Base-by-base conservation (phyloP, 2,888 invertebrate species). In the Drosophila demipolita region DNA sequence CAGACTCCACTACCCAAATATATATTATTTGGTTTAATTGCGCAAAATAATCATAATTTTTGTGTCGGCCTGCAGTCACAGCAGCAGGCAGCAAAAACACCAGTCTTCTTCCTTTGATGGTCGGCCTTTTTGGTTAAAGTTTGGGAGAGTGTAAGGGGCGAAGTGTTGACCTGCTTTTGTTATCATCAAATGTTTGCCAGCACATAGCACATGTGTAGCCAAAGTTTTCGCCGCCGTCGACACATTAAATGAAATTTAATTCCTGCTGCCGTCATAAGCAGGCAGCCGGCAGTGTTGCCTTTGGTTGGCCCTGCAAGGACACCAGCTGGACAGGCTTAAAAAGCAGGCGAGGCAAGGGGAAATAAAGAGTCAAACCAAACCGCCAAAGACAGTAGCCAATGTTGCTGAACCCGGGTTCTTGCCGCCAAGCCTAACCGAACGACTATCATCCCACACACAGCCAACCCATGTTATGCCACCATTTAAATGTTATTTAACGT, bases 161-260 rank as follows among this genome's bases (percentile, higher is more conserved):
- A 40, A 54, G 32, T 45, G 32, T 74, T 83, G 83, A 88, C 88
- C 83, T 80, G 88, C 77, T 83, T 83, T 88, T 88, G 87, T 87
- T 84, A 89, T 83, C 83, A 80, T 78, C 81, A 89, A 83, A 88
- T 83, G 67, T 61, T 76, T 67, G 87, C 86, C 86, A 72, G 68
- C 75, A 66, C 73, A 77, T 80, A 72, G 68, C 75, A 66, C 73
- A 77, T 80, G 85, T 85, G 73, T 83, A 87, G 54, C 71, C 53
- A 84, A 87, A 84, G 76, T 79, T 84, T 84, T 84, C 78, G 89
- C 55, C 59, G 69, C 53, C 60, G 79, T 81, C 82, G 78, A 74
- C 85, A 87, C 88, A 85, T 85, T 85, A 85, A 85, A 85, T 87
- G 90, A 85, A 85, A 85, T 89, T 89, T 85, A 85, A 85, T 89